phyloP scores from a whole-genome alignment of 1,140 invertebrate genomes.

The Aricia agestis region DNA sequence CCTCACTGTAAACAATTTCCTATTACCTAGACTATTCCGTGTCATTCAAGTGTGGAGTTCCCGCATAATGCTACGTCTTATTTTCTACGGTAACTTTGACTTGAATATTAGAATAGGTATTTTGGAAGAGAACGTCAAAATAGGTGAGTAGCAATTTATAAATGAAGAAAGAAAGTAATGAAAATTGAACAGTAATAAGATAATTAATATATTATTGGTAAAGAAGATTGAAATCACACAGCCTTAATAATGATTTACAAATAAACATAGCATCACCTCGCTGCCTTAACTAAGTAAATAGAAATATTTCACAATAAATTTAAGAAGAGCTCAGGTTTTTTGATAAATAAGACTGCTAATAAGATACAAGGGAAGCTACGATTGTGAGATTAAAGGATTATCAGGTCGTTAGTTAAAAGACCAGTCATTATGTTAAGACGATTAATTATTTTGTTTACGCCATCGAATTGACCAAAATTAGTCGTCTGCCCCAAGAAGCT shows the following conservation, averaged over 20 bases:
- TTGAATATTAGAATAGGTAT: not conserved
- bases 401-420: slow-evolving; percentile 11
- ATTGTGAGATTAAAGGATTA: not conserved
- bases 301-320: too few species aligned
- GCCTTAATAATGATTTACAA: too few species aligned
- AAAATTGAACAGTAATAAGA: too few species aligned
- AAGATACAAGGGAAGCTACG: not conserved
- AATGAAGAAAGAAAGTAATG: too few species aligned
- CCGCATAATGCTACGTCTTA: not conserved
- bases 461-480: not conserved
- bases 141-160: not conserved
- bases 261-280: too few species aligned
- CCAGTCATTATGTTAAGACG: not conserved
- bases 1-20: slow-evolving; percentile 7
- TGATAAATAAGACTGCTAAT: not conserved
- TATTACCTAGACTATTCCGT: slow-evolving; percentile 1
- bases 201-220: too few species aligned
- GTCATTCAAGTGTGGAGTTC: not conserved
- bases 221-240: too few species aligned
- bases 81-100: not conserved
- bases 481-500: not conserved
- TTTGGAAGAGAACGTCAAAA: not conserved
- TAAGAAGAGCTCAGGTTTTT: not conserved
- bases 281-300: too few species aligned
- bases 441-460: slow-evolving; percentile 9